These are phyloP conservation scores for Ranitomeya imitator DNA, from an alignment of 2,113 vertebrate species.

Conservation along the genomic window DNA sequence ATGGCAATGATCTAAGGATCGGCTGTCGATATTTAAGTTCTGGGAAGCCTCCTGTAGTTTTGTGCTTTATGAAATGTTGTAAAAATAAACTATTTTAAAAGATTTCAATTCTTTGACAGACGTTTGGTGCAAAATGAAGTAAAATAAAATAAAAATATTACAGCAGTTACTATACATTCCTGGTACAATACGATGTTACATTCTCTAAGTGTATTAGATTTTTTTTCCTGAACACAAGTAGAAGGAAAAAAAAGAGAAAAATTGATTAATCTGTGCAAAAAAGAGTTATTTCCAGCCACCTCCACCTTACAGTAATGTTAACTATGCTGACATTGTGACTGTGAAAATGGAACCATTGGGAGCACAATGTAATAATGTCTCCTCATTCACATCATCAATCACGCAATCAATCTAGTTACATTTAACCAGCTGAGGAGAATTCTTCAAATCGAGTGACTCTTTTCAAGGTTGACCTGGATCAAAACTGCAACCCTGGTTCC, in stretches of 20 bases:
- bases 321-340: slow-evolving; percentile 49
- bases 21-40: no score
- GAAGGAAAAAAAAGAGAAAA: slow-evolving; percentile 11
- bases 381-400: slow-evolving; percentile 58
- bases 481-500: slow-evolving; percentile 49
- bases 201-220: not conserved
- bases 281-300: slow-evolving; percentile 40
- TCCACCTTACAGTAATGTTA: slow-evolving; percentile 50
- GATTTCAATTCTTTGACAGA: not conserved
- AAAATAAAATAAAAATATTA: not conserved
- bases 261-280: slow-evolving; percentile 53
- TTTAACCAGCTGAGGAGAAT: slow-evolving; percentile 56
- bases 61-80: not conserved
- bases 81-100: not conserved
- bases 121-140: not conserved
- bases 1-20: no score
- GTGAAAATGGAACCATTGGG: slow-evolving; percentile 48
- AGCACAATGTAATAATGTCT: slow-evolving; percentile 52
- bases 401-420: slow-evolving; percentile 54
- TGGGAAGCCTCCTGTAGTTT: not conserved
- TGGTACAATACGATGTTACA: not conserved
- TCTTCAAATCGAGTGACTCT: slow-evolving; percentile 51
- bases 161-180: not conserved
- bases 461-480: slow-evolving; percentile 58
- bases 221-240: not conserved